Evolutionary conservation across 2,113 vertebrate genomes (phyloP).

Genomic region (Esox niger): DNA sequence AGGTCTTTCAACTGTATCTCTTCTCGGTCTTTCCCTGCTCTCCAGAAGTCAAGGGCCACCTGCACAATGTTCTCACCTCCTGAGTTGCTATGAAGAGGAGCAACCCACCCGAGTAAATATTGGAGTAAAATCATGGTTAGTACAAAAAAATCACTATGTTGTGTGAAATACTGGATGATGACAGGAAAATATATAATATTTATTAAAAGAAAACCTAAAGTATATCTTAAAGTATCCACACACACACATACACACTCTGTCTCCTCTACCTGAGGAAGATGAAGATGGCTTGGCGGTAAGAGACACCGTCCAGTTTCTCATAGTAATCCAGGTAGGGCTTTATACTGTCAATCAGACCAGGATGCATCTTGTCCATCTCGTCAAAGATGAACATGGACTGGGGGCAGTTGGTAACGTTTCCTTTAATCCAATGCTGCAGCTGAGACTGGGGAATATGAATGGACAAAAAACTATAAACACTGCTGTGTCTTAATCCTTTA

Average conservation of each 20-base stretch:
- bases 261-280: slow-evolving; percentile 89
- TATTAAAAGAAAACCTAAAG: no score
- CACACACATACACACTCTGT: no score
- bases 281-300: slow-evolving; percentile 88
- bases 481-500: no score
- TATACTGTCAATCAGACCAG: slow-evolving; percentile 88
- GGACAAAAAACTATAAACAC: neutral
- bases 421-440: slow-evolving; percentile 86
- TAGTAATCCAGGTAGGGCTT: slow-evolving; percentile 92
- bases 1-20: slow-evolving; percentile 86
- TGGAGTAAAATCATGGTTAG: neutral
- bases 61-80: slow-evolving; percentile 84
- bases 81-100: slow-evolving; percentile 76
- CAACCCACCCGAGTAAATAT: neutral
- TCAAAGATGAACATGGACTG: slow-evolving; percentile 93
- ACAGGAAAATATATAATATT: no score
- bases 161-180: no score
- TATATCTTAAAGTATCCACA: no score
- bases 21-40: slow-evolving; percentile 72
- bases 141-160: no score
- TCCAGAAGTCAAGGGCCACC: slow-evolving; percentile 84
- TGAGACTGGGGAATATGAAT: slow-evolving; percentile 71
- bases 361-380: slow-evolving; percentile 94
- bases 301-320: slow-evolving; percentile 81
- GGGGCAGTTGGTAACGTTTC: slow-evolving; percentile 82